phyloP scores from a whole-genome alignment of 1,140 invertebrate species.

The Lepidurus couesii region DNA sequence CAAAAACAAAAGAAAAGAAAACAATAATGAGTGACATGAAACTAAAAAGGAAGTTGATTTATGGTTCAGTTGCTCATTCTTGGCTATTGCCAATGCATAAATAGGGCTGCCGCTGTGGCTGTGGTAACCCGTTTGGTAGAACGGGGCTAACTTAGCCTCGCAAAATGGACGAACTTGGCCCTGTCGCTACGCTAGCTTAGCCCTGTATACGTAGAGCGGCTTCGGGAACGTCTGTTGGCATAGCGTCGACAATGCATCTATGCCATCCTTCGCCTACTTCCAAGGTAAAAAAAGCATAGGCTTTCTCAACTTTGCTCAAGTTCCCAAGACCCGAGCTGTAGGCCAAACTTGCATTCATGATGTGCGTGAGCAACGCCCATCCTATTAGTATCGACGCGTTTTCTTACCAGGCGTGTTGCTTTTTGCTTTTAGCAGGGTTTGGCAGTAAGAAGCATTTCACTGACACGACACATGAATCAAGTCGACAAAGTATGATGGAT shows the following conservation, averaged over 20 bases:
- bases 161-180: not conserved
- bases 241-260: no score
- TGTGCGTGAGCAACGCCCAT: not conserved
- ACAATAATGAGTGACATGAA: not conserved
- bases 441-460: slow-evolving; percentile 9
- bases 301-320: no score
- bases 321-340: no score
- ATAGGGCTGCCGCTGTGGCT: not conserved
- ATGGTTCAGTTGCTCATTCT: not conserved
- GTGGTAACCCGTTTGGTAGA: not conserved
- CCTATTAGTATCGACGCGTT: not conserved
- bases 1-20: slow-evolving; percentile 30
- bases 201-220: not conserved
- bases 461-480: slow-evolving; percentile 11
- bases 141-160: not conserved
- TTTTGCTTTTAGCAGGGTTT: not conserved
- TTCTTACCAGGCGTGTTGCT: not conserved
- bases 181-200: not conserved
- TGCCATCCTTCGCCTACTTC: no score
- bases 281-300: no score
- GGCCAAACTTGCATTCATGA: not conserved
- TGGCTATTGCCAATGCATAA: not conserved
- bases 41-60: not conserved
- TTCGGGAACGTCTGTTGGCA: no score
- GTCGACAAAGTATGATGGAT: slow-evolving; percentile 12